phyloP scores from a whole-genome alignment of 1,140 invertebrate species.

The Euschistus heros region DNA sequence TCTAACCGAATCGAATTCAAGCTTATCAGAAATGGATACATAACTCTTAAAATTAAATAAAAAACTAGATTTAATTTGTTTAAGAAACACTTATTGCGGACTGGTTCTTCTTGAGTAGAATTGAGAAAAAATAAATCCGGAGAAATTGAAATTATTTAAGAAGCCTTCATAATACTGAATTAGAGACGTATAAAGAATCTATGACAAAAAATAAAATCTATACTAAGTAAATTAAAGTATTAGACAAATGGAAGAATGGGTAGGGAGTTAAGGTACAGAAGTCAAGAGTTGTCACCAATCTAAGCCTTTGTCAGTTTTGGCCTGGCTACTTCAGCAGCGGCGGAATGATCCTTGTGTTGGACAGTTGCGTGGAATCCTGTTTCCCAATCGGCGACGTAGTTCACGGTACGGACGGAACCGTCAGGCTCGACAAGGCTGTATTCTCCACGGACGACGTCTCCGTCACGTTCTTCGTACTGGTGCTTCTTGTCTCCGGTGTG shows the following conservation, averaged over 20 bases:
- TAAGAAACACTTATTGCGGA: too few relatives aligned
- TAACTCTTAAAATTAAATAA: too few relatives aligned
- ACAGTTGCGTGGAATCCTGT: constrained; percentile 67
- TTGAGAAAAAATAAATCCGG: too few relatives aligned
- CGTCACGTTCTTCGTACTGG: constrained; percentile 50
- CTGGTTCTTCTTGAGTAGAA: too few relatives aligned
- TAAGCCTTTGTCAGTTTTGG: constrained; percentile 13
- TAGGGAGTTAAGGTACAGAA: not conserved
- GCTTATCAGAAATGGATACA: too few relatives aligned
- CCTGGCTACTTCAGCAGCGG: constrained; percentile 19
- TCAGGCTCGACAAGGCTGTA: constrained; percentile 68
- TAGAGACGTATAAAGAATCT: too few relatives aligned
- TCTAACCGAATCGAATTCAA: too few relatives aligned
- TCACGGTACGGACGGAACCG: constrained; percentile 61
- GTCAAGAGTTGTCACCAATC: not conserved
- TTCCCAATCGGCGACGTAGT: constrained; percentile 67
- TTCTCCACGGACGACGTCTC: constrained; percentile 51
- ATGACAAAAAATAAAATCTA: not conserved
- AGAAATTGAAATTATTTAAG: too few relatives aligned
- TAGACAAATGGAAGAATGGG: not conserved
- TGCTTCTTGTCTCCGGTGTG: constrained; percentile 52
- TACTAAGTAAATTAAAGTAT: not conserved
- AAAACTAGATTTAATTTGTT: too few relatives aligned
- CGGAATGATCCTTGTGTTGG: constrained; percentile 40
- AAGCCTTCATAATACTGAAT: too few relatives aligned